Conservation (phyloP, 2,888 invertebrate species). For the Coecobrya sp. region DNA sequence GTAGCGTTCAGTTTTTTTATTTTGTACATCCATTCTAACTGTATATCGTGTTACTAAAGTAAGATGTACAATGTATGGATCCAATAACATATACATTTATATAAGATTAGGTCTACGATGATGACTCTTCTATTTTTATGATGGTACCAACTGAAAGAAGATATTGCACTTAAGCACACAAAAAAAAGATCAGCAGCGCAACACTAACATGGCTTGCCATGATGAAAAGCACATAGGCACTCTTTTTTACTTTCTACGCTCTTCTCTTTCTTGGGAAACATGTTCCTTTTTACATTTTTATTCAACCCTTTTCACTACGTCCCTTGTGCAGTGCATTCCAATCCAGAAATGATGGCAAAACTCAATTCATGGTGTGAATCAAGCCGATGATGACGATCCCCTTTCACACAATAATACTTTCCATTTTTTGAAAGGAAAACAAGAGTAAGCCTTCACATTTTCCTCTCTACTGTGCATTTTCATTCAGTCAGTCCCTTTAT, state of each 20-base stretch:
- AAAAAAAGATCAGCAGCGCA: conserved; percentile 64
- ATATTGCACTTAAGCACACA: conserved; percentile 25
- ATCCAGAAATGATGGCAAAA: conserved; percentile 21
- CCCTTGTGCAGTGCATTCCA: conserved; percentile 3
- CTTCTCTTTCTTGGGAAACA: conserved; percentile 10
- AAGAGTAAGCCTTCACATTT: conserved; percentile 60
- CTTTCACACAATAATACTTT: conserved; percentile 61
- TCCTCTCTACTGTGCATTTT: conserved; percentile 41
- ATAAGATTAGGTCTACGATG: conserved; percentile 17
- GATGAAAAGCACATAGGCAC: conserved; percentile 46
- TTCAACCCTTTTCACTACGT: conserved; percentile 42
- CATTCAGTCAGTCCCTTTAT: conserved; percentile 45
- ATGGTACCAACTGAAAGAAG: neutral
- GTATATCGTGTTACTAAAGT: neutral
- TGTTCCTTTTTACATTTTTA: conserved; percentile 37
- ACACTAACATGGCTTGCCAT: conserved; percentile 34
- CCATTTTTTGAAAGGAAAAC: conserved; percentile 71
- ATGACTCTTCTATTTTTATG: conserved; percentile 10
- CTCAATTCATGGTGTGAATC: conserved; percentile 57
- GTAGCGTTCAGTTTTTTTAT: conserved; percentile 12
- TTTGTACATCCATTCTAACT: conserved; percentile 22
- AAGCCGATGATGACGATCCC: conserved; percentile 27
- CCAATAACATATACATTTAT: conserved; percentile 17
- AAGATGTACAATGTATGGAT: neutral
- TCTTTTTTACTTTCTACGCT: neutral